These are phyloP conservation scores for Centropyge bicolor DNA, from an alignment of 2,797 vertebrate species.

Conservation along the genomic window DNA sequence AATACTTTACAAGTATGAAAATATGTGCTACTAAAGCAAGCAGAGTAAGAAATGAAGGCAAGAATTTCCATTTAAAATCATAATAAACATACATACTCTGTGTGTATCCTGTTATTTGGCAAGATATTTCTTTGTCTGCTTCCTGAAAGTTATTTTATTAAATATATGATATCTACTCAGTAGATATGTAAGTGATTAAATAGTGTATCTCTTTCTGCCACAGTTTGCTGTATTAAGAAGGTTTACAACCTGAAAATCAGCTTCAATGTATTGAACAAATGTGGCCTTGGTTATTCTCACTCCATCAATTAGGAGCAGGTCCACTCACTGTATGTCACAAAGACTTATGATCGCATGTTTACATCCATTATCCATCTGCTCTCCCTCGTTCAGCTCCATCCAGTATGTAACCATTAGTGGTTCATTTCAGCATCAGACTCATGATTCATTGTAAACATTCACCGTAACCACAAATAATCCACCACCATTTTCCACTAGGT, in stretches of 20 bases:
- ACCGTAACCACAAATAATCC: slow-evolving; percentile 29
- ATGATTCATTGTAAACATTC: slow-evolving; percentile 39
- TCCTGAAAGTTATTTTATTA: no score
- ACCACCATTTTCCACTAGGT: slow-evolving; percentile 49
- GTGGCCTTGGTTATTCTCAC: neutral
- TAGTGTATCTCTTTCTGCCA: neutral
- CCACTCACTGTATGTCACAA: slow-evolving; percentile 28
- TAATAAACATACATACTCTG: no score
- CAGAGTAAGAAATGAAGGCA: no score
- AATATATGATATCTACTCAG: no score
- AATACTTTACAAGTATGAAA: no score
- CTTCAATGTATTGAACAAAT: slow-evolving; percentile 1
- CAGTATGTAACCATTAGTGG: slow-evolving; percentile 9
- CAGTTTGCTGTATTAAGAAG: neutral
- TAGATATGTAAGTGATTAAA: neutral
- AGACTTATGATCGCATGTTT: slow-evolving; percentile 29
- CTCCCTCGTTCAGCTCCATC: slow-evolving; percentile 14
- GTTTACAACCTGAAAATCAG: slow-evolving; percentile 9
- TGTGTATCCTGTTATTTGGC: no score
- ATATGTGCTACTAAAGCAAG: no score
- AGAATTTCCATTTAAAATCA: no score
- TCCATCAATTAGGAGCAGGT: slow-evolving; percentile 11
- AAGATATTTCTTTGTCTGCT: no score
- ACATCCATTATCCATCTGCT: slow-evolving; percentile 37
- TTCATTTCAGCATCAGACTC: slow-evolving; percentile 28